A percentile compares a stretch with the other conserved stretches of the same genome.
Evolutionary conservation across 2,797 vertebrate species (phyloP).

Genomic region (Ispidina lecontei): DNA sequence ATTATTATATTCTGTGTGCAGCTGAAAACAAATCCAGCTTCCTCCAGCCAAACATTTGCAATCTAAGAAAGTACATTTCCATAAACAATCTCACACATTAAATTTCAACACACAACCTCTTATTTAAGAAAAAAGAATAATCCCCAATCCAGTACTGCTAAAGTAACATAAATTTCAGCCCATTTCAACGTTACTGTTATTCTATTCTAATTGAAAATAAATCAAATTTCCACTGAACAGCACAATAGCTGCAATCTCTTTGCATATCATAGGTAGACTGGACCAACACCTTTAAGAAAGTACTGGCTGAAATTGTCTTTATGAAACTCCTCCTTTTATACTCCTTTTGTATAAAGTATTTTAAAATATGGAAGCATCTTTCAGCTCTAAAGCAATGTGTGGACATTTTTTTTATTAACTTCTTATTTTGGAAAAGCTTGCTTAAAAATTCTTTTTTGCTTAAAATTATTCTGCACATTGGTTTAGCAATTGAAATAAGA

Average conservation of each 20-base stretch:
- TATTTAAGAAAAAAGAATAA: not conserved
- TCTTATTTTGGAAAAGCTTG: not conserved
- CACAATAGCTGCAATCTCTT: not conserved
- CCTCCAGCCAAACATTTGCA: conserved; percentile 65
- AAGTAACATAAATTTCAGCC: not conserved
- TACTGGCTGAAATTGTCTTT: not conserved
- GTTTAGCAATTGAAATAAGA: not conserved
- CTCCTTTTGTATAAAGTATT: not conserved
- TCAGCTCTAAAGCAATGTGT: not conserved
- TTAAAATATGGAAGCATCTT: not conserved
- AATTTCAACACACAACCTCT: conserved; percentile 32
- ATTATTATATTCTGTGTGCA: conserved; percentile 57
- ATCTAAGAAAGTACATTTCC: conserved; percentile 70
- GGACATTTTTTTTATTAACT: not conserved
- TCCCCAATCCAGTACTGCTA: not conserved
- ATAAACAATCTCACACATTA: conserved; percentile 65
- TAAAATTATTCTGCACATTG: not conserved
- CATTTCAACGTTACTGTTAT: not conserved
- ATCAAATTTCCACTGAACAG: not conserved
- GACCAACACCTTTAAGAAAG: not conserved
- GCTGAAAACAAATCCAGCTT: conserved; percentile 64
- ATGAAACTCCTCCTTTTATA: not conserved
- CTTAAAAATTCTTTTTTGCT: not conserved
- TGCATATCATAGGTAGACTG: not conserved
- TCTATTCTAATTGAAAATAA: not conserved